Conservation (phyloP, 2,797 vertebrate genomes). For the Simalia tracyae region DNA sequence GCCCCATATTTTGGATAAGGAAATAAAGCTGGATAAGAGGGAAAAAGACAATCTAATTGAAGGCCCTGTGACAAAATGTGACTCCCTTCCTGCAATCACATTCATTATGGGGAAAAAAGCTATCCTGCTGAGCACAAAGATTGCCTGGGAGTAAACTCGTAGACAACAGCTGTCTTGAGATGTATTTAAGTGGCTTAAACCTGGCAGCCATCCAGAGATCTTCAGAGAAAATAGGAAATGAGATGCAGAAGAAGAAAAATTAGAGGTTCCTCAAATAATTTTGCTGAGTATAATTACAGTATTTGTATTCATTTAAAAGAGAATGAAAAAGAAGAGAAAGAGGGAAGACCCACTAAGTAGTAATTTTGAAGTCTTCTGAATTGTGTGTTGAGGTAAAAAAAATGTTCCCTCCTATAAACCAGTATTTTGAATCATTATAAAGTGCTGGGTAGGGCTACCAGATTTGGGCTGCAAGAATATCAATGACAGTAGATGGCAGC, state of each 20-base stretch:
- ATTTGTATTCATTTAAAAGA: background rate
- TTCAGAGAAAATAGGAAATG: conserved; percentile 15
- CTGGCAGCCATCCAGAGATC: background rate
- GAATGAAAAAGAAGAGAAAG: background rate
- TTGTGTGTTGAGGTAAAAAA: background rate
- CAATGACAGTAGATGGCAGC: background rate
- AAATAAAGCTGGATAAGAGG: too few relatives aligned
- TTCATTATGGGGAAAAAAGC: background rate
- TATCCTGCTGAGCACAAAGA: accelerated
- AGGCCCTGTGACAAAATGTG: background rate
- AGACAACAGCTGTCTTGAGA: background rate
- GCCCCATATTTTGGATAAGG: background rate
- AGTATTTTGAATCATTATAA: conserved; percentile 17
- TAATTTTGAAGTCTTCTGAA: conserved; percentile 2
- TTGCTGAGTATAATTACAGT: conserved; percentile 8
- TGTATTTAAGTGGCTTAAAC: background rate
- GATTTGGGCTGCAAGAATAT: background rate
- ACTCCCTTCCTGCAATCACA: background rate
- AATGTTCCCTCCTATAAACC: background rate
- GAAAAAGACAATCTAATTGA: background rate
- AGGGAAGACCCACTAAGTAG: background rate
- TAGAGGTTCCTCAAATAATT: conserved; percentile 14
- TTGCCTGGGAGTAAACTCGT: background rate
- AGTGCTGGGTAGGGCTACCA: background rate
- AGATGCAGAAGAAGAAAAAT: conserved; percentile 16